Evolutionary conservation across 2,797 vertebrate species (phyloP).

Genomic region (Bovichtus variegatus): DNA sequence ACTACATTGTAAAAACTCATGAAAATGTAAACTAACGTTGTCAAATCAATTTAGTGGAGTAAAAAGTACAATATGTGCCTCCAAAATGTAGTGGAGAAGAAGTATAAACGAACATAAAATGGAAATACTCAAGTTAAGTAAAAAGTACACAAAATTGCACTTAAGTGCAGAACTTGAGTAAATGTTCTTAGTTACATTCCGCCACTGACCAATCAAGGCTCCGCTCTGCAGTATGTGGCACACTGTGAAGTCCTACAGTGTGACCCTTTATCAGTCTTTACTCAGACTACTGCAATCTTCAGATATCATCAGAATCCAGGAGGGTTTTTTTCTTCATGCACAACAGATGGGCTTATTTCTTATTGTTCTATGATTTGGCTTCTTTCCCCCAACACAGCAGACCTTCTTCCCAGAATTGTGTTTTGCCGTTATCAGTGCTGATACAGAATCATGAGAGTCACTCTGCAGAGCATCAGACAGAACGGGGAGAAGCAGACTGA

Average conservation of each 20-base stretch:
- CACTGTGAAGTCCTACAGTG: not conserved
- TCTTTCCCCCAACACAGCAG: not conserved
- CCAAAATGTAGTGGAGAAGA: no score
- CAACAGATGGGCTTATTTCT: not conserved
- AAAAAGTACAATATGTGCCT: no score
- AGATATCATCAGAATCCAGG: not conserved
- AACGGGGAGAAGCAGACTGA: not conserved
- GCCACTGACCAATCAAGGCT: not conserved
- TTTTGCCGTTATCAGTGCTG: constrained; percentile 27
- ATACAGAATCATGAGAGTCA: constrained; percentile 16
- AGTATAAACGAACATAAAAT: no score
- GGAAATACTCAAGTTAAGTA: no score
- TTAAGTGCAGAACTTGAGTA: no score
- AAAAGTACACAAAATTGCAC: no score
- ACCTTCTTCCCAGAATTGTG: constrained; percentile 44
- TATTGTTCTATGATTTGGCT: constrained; percentile 35
- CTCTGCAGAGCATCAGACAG: constrained; percentile 26
- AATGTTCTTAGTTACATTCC: no score
- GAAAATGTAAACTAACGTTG: no score
- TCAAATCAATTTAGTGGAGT: no score
- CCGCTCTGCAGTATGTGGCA: constrained; percentile 4
- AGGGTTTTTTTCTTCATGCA: not conserved
- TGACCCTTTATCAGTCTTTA: not conserved
- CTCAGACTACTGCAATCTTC: not conserved
- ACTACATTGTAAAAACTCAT: no score